phyloP scores from a whole-genome alignment of 2,797 vertebrate species.

The Acipenser ruthenus region DNA sequence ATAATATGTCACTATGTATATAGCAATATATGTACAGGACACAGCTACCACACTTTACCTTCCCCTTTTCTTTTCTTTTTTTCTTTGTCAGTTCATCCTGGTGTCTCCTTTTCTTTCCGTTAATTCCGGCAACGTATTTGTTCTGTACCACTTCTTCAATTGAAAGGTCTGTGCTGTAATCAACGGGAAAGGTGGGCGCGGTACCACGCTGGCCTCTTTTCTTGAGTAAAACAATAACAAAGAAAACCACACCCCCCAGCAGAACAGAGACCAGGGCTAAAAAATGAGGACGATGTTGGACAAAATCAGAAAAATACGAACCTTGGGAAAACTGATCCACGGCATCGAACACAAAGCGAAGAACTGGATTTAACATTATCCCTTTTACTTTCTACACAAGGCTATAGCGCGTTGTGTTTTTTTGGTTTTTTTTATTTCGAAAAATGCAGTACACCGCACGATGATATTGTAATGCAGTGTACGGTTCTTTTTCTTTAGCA shows the following conservation, averaged over 20 bases:
- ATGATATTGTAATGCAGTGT: background rate
- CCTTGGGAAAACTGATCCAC: background rate
- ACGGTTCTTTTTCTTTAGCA: background rate
- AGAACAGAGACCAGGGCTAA: slow-evolving; percentile 8
- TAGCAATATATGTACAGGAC: too few species aligned
- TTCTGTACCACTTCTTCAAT: slow-evolving; percentile 2
- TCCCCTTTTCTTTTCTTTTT: slow-evolving; percentile 11
- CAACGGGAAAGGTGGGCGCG: background rate
- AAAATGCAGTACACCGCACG: background rate
- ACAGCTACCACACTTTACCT: background rate
- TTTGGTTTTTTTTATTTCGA: background rate
- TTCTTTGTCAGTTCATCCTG: slow-evolving; percentile 12
- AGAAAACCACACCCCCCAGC: slow-evolving; percentile 17
- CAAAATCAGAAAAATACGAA: background rate
- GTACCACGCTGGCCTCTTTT: slow-evolving; percentile 13
- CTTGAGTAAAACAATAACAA: slow-evolving; percentile 15
- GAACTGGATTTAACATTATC: background rate
- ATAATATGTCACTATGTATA: too few species aligned
- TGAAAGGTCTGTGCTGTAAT: slow-evolving; percentile 6
- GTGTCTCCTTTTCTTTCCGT: slow-evolving; percentile 6
- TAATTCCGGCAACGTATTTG: slow-evolving; percentile 3
- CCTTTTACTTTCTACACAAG: background rate
- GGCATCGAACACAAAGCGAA: slow-evolving; percentile 9
- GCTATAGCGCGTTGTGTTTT: background rate
- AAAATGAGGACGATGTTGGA: slow-evolving; percentile 3